Percentiles rank a stretch among this genome's conserved stretches.
phyloP scores from a whole-genome alignment of 1,140 invertebrate species.

The Paralvinella palmiformis region DNA sequence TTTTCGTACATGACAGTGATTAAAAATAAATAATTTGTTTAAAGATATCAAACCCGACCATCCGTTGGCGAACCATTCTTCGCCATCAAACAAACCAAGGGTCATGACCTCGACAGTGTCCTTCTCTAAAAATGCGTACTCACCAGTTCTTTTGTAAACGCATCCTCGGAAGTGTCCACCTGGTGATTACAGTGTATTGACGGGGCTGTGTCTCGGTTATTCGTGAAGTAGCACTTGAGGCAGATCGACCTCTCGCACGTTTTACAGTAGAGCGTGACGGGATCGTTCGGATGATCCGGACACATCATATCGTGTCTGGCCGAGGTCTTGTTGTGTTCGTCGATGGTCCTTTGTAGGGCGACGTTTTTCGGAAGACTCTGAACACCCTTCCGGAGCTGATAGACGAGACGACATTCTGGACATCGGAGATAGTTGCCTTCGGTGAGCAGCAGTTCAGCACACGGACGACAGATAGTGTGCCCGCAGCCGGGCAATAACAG shows the following conservation, averaged over 20 bases:
- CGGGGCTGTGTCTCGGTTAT: neutral
- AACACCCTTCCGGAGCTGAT: slow-evolving; percentile 11
- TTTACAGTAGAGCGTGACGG: slow-evolving; percentile 13
- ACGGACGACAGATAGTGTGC: slow-evolving; percentile 12
- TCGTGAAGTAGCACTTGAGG: slow-evolving; percentile 16
- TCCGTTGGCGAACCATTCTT: too few relatives aligned
- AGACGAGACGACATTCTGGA: slow-evolving; percentile 15
- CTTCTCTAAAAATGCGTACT: too few relatives aligned
- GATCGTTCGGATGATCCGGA: slow-evolving; percentile 8
- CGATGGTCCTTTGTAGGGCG: slow-evolving; percentile 13
- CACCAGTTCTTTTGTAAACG: slow-evolving; percentile 12
- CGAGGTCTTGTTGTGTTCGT: neutral
- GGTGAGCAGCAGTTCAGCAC: slow-evolving; percentile 15
- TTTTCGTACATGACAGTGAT: too few relatives aligned
- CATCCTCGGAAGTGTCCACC: slow-evolving; percentile 15
- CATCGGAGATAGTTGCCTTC: slow-evolving; percentile 13
- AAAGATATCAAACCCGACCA: too few relatives aligned
- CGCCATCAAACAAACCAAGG: too few relatives aligned
- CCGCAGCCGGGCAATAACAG: slow-evolving; percentile 15
- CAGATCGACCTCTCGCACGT: slow-evolving; percentile 16
- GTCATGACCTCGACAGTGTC: too few relatives aligned
- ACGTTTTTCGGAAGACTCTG: slow-evolving; percentile 16
- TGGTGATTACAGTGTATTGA: slow-evolving; percentile 9
- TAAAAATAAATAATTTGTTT: too few relatives aligned
- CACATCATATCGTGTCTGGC: neutral